Percentiles rank a stretch among this genome's conserved stretches.
phyloP scores from a whole-genome alignment of 53 echinoderm and acorn worm genomes.

The Stichopus horrens region DNA sequence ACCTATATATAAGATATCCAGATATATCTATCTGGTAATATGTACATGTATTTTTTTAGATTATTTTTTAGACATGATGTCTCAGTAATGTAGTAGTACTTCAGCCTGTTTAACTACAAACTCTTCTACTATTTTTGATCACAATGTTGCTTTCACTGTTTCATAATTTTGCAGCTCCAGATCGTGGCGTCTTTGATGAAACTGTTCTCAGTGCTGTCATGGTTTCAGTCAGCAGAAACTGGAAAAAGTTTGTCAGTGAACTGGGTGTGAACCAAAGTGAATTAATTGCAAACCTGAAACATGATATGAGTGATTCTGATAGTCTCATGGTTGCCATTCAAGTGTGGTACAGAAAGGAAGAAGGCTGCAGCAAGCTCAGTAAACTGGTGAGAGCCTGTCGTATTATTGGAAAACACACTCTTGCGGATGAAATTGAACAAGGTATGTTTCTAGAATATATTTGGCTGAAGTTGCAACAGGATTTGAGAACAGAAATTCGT shows the following conservation, averaged over 20 bases:
- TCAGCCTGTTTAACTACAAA: no score
- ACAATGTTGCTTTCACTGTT: no score
- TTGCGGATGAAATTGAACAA: conserved; percentile 78
- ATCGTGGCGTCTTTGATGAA: background rate
- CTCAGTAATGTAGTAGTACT: no score
- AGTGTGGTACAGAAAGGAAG: conserved; percentile 46
- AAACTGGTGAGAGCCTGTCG: conserved; percentile 61
- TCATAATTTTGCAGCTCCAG: no score
- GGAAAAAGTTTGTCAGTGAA: background rate
- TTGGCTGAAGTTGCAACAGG: no score
- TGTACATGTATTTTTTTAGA: no score
- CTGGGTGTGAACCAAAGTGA: background rate
- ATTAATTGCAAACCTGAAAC: background rate
- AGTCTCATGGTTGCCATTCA: conserved; percentile 30
- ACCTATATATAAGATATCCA: no score
- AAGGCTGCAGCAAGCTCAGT: conserved; percentile 60
- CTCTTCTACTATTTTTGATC: no score
- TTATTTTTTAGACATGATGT: no score
- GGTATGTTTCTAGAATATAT: conserved; percentile 36
- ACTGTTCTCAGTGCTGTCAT: background rate
- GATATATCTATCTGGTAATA: no score
- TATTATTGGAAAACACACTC: background rate
- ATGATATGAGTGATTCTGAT: background rate
- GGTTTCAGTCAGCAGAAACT: background rate
- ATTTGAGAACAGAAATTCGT: no score